phyloP scores from a whole-genome alignment of 2,113 vertebrate genomes.

The Chloropsis cyanopogon region DNA sequence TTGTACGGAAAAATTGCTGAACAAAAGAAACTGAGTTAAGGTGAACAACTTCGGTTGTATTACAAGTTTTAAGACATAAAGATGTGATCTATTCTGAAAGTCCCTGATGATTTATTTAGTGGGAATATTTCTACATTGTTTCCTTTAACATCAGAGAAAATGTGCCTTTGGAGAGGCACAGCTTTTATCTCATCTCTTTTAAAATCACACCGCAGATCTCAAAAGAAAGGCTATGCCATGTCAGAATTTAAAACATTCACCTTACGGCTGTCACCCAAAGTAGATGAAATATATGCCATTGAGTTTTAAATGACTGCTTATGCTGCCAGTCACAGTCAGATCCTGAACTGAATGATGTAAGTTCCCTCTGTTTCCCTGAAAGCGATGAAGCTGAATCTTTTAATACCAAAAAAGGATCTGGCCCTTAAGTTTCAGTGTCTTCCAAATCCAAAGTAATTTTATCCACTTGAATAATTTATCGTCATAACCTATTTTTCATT shows the following conservation, averaged over 20 bases:
- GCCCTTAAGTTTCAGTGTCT: not conserved
- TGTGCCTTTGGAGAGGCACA: not conserved
- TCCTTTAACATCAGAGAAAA: constrained; percentile 53
- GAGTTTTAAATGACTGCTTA: constrained; percentile 24
- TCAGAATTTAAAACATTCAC: constrained; percentile 49
- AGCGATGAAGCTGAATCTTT: not conserved
- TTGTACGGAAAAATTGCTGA: not conserved
- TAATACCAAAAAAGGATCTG: not conserved
- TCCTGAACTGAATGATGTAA: not conserved
- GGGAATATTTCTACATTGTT: constrained; percentile 64
- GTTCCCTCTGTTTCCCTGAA: not conserved
- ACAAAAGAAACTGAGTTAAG: constrained; percentile 34
- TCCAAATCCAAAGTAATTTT: not conserved
- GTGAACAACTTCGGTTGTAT: constrained; percentile 25
- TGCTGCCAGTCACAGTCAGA: constrained; percentile 14
- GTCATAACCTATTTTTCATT: constrained; percentile 51
- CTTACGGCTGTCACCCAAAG: constrained; percentile 26
- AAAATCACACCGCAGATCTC: constrained; percentile 24
- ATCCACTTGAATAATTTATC: constrained; percentile 55
- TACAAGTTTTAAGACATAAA: constrained; percentile 48
- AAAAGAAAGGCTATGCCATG: constrained; percentile 30
- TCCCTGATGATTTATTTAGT: constrained; percentile 61
- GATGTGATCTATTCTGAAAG: constrained; percentile 33
- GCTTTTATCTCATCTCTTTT: constrained; percentile 51
- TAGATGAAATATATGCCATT: constrained; percentile 1